Conservation (phyloP, 1,140 invertebrate species). For the Chelonus insularis region DNA sequence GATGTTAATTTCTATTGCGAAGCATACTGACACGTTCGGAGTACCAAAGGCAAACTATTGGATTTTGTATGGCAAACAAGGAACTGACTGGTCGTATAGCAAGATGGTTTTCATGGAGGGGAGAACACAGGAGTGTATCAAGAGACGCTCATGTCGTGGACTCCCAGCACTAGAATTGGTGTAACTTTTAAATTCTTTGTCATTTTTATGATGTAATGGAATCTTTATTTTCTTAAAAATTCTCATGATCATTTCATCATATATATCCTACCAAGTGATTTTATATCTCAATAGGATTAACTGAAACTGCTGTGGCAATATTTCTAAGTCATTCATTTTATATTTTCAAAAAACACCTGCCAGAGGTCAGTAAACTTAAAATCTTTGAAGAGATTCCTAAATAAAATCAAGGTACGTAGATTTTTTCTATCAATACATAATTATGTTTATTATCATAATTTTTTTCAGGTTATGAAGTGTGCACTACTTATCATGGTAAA, state of each 20-base stretch:
- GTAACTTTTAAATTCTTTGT: slow-evolving; percentile 13
- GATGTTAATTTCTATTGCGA: slow-evolving; percentile 34
- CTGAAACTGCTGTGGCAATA: no score
- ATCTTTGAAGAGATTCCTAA: not conserved
- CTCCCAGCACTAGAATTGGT: slow-evolving; percentile 8
- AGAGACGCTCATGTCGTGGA: slow-evolving; percentile 32
- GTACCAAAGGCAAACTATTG: slow-evolving; percentile 58
- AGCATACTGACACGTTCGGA: slow-evolving; percentile 49
- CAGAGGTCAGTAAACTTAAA: slow-evolving; percentile 3
- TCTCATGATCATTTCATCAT: no score
- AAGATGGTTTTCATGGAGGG: slow-evolving; percentile 44
- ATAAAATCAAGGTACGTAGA: no score
- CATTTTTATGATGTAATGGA: slow-evolving; percentile 1
- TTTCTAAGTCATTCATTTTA: not conserved
- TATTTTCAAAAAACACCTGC: slow-evolving; percentile 1
- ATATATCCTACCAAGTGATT: no score
- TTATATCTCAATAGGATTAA: no score
- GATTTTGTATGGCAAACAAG: slow-evolving; percentile 63
- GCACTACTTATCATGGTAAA: no score
- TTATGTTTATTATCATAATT: no score
- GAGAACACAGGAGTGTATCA: slow-evolving; percentile 38
- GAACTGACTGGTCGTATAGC: slow-evolving; percentile 58
- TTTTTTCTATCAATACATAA: no score
- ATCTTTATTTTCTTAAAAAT: not conserved
- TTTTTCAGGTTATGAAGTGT: no score